Conservation (phyloP, 2,888 invertebrate species). For the Caenorhabditis sp. region DNA sequence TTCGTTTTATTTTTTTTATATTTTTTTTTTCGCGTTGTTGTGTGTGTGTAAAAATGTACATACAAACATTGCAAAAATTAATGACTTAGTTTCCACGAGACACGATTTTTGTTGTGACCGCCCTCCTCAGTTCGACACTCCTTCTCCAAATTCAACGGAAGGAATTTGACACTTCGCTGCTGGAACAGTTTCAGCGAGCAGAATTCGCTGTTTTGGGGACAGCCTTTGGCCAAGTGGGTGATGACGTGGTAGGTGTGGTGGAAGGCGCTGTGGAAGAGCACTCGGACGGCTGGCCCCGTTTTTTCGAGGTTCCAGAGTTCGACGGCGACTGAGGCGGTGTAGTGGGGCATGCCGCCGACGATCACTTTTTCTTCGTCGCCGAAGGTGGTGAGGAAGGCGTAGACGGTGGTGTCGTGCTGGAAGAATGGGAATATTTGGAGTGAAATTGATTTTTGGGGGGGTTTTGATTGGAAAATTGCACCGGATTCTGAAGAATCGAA, state of each 20-base stretch:
- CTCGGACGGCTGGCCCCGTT: constrained; percentile 56
- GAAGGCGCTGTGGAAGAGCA: constrained; percentile 64
- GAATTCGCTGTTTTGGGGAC: constrained; percentile 53
- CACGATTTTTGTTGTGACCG: neutral
- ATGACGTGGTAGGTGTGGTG: constrained; percentile 62
- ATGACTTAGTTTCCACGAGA: neutral
- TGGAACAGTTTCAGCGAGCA: constrained; percentile 51
- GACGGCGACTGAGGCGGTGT: constrained; percentile 64
- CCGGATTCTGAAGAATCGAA: no score
- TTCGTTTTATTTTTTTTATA: neutral
- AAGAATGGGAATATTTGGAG: constrained; percentile 15
- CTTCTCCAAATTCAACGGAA: constrained; percentile 7
- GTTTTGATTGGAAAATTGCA: no score
- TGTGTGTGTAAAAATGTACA: neutral
- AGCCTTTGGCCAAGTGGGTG: constrained; percentile 60
- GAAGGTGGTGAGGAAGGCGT: constrained; percentile 63
- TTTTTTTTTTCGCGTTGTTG: neutral
- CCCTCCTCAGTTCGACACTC: neutral
- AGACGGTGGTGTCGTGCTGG: constrained; percentile 68
- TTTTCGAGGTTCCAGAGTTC: constrained; percentile 62
- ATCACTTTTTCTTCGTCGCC: constrained; percentile 67
- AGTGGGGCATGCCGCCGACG: constrained; percentile 64
- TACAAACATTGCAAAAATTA: neutral
- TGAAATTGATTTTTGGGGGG: no score
- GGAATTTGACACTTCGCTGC: constrained; percentile 24